Percentiles rank a stretch among this genome's conserved stretches.
Evolutionary conservation across 2,797 vertebrate genomes (phyloP).

Genomic region (Lacerta agilis): DNA sequence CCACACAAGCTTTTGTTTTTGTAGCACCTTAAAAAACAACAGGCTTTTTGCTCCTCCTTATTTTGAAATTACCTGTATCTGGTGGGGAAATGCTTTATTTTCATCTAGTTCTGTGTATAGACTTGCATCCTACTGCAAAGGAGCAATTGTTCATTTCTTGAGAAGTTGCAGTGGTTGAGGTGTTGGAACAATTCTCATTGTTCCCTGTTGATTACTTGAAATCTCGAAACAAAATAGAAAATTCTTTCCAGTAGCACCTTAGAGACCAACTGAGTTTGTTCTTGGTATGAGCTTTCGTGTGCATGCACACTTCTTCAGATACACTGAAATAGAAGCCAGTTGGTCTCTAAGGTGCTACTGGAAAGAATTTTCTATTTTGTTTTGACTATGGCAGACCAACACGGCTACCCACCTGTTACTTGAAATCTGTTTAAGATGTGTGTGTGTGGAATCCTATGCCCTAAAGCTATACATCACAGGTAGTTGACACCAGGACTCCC

Average conservation of each 20-base stretch:
- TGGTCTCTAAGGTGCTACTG: too few relatives aligned
- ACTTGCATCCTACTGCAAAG: not conserved
- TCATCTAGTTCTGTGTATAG: not conserved
- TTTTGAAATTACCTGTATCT: not conserved
- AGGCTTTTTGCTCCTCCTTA: not conserved
- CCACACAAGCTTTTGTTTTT: slow-evolving; percentile 16
- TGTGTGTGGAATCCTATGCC: not conserved
- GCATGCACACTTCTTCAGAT: too few relatives aligned
- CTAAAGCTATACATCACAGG: not conserved
- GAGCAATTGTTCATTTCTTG: too few relatives aligned
- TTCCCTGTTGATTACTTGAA: not conserved
- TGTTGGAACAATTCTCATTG: not conserved
- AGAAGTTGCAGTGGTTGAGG: not conserved
- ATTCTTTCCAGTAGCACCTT: too few relatives aligned
- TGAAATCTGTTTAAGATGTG: not conserved
- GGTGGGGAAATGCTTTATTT: not conserved
- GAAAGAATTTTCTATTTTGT: too few relatives aligned
- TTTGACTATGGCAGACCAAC: too few relatives aligned
- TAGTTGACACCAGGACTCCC: too few relatives aligned
- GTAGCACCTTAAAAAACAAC: not conserved
- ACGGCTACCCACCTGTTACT: too few relatives aligned
- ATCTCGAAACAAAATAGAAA: too few relatives aligned
- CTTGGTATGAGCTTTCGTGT: too few relatives aligned
- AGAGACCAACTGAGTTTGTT: too few relatives aligned
- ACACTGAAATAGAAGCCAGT: too few relatives aligned